These are phyloP conservation scores for Nibea coibor DNA, from an alignment of 2,113 vertebrate genomes.

Conservation along the genomic window DNA sequence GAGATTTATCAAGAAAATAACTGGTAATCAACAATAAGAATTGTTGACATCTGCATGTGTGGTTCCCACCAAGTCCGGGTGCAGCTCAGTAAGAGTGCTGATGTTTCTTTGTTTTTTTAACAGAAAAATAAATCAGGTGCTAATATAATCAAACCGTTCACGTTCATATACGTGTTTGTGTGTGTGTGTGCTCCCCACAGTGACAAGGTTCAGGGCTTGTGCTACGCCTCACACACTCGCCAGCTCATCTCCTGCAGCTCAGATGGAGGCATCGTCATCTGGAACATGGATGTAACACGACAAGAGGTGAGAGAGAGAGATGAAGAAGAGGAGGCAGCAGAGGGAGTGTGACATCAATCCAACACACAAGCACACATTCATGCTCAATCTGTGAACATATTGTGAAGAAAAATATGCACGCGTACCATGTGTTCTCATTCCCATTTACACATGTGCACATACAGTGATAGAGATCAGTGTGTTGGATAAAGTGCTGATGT, in stretches of 20 bases:
- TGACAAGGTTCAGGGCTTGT: slow-evolving; percentile 95
- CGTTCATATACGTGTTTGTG: neutral
- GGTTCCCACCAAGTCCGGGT: no score
- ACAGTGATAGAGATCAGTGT: neutral
- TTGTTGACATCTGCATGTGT: no score
- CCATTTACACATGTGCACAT: neutral
- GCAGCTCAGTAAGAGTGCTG: no score
- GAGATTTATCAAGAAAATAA: no score
- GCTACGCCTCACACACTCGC: slow-evolving; percentile 93
- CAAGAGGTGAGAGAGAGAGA: slow-evolving; percentile 90
- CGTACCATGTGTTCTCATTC: neutral
- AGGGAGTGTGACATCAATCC: neutral
- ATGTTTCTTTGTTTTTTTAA: no score
- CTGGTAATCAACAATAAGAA: no score
- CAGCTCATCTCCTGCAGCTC: slow-evolving; percentile 97
- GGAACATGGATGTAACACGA: slow-evolving; percentile 98
- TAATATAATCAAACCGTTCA: neutral
- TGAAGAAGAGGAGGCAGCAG: neutral
- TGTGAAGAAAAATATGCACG: neutral
- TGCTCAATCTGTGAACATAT: neutral
- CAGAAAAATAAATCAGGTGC: no score
- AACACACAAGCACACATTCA: slow-evolving; percentile 2
- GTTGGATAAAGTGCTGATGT: slow-evolving; percentile 8
- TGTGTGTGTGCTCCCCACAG: slow-evolving; percentile 78
- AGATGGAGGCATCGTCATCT: slow-evolving; percentile 95